These are phyloP conservation scores for Horisme vitalbata DNA, from an alignment of 2,888 invertebrate genomes.

Conservation along the genomic window DNA sequence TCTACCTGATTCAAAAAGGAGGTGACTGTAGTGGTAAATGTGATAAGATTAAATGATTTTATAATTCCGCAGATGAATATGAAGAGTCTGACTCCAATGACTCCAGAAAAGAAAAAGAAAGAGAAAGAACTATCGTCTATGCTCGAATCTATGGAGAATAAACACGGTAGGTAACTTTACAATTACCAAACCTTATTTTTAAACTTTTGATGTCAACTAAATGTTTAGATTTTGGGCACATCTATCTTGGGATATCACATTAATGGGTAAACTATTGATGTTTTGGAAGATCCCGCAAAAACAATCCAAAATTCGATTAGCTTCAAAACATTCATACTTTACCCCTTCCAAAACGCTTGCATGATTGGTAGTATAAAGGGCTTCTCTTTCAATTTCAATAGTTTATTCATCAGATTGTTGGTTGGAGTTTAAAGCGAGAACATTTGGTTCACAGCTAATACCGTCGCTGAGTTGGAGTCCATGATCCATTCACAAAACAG, in stretches of 20 bases:
- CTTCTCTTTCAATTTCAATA: constrained; percentile 80
- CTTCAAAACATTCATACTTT: constrained; percentile 81
- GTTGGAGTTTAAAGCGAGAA: constrained; percentile 69
- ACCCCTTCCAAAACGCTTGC: constrained; percentile 77
- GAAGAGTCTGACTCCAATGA: constrained; percentile 82
- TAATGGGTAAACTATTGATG: constrained; percentile 82
- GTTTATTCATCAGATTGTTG: constrained; percentile 87
- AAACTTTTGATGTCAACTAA: constrained; percentile 3
- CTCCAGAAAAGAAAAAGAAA: constrained; percentile 84
- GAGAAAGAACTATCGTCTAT: constrained; percentile 89
- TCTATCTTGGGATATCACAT: constrained; percentile 28
- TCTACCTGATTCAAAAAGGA: too few species aligned
- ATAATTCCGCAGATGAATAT: constrained; percentile 78
- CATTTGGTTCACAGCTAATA: constrained; percentile 88
- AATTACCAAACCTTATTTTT: not conserved
- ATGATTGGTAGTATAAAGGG: constrained; percentile 72
- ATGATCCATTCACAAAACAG: constrained; percentile 95
- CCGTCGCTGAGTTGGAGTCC: constrained; percentile 94
- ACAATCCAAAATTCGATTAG: constrained; percentile 32
- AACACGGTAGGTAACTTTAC: constrained; percentile 86
- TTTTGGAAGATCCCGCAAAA: constrained; percentile 62
- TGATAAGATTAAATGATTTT: not conserved
- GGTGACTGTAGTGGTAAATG: not conserved
- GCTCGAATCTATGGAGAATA: constrained; percentile 90
- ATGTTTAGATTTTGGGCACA: constrained; percentile 27